Evolutionary conservation across 1,140 invertebrate species (phyloP), one percentile per base, ranked within the genome.

Genomic region (Hydropsyche tenuis): DNA sequence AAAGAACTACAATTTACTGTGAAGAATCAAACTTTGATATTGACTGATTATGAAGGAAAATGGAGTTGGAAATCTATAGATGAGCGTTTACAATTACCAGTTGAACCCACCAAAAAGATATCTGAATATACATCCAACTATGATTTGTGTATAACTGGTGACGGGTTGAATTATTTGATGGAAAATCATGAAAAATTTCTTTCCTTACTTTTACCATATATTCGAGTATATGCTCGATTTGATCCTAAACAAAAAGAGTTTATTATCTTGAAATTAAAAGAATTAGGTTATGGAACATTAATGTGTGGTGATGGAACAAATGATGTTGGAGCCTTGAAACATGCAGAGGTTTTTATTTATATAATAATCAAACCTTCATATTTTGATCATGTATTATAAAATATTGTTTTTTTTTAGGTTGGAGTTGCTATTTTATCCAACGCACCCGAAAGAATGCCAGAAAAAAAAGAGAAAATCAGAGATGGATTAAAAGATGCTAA

Each of bases 291-390:
- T 80, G 88, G 88, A 1, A 98, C 97, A 0, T 83, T 99, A 0
- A 99, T 99, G 98, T 99, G 98, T 83, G 98, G 98, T n/a, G 98
- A 99, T 88, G 98, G 98, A 74, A 99, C 98, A 1, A 99, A 99
- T 85, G 98, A 99, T 87, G 98, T 99, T 23, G 98, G 98, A n/a
- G 98, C 98, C 22, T 86, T 99, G 9, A 99, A 99, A 88, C 98
- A 99, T 86, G 96, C 98, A 43, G 91, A 98, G 85, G 95, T 98
- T 81, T 96, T 96, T 90, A 80, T 82, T 27, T 81, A 80, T 16
- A 81, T 82, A 65, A 72, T 60, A n/a, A 7, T 62, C 6, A 64
- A 16, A 42, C 9, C 25, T 23, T 64, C 37, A 42, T 23, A 20
- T 16, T 37, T 16, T 23, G 27, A 64, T 64, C 37, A 16, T 48